Conservation (phyloP, 2,113 vertebrate species). For the Phrynosoma platyrhinos region DNA sequence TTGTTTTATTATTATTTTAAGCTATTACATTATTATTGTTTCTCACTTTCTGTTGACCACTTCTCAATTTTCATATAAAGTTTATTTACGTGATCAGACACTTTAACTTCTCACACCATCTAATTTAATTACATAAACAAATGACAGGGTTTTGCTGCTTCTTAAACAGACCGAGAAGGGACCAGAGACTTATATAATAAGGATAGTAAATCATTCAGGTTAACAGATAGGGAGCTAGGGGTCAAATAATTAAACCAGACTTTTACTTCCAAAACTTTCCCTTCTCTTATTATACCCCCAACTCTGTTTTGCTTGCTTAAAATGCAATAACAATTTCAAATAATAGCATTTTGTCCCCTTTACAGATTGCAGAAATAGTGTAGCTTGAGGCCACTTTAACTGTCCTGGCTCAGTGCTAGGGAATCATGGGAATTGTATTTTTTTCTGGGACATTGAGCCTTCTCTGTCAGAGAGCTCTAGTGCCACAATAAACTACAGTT, state of each 20-base stretch:
- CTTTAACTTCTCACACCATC: not conserved
- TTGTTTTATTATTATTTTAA: not conserved
- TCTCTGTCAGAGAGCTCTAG: too few relatives aligned
- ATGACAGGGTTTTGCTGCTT: not conserved
- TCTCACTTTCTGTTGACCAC: not conserved
- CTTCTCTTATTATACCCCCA: not conserved
- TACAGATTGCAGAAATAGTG: too few relatives aligned
- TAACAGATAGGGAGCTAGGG: not conserved
- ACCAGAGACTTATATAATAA: conserved; percentile 26
- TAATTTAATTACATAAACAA: not conserved
- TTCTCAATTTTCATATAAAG: not conserved
- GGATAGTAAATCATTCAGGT: not conserved
- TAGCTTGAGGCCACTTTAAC: too few relatives aligned
- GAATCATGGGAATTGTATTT: too few relatives aligned
- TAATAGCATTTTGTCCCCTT: not conserved
- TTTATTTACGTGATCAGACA: not conserved
- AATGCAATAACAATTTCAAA: not conserved
- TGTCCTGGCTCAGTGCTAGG: too few relatives aligned
- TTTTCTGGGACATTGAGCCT: too few relatives aligned
- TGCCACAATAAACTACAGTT: too few relatives aligned
- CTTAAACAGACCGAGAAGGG: conserved; percentile 55
- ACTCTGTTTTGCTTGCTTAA: conserved; percentile 11
- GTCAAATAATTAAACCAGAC: not conserved
- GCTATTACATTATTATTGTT: not conserved
- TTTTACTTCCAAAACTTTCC: not conserved